Evolutionary conservation across 2,888 invertebrate genomes (phyloP), one percentile per base, ranked within the genome.

Genomic region (Drosophila testacea): DNA sequence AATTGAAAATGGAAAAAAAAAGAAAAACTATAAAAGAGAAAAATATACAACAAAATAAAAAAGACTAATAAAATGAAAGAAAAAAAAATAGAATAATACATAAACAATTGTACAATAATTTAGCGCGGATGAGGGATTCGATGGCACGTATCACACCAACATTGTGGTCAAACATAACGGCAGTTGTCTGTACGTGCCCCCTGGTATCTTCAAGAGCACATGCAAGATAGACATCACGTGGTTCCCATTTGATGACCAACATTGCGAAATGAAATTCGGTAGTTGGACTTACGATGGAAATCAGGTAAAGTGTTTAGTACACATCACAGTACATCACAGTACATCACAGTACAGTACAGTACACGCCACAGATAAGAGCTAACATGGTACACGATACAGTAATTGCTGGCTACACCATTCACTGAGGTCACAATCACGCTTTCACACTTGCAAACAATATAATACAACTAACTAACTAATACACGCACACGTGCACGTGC

Each of bases 161-260:
- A 98, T 99, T 95, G 98, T 99, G 94, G 98, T 99, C 94, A 96
- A 96, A 94, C 96, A 96, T 95, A 98, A 98, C 95, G 99, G 99
- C 94, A 96, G 96, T 95, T 98, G 98, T 95, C 96, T 98, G 94
- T 99, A 98, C 96, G 97, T 99, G 94, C 99, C 99, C 93, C 99
- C 99, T 93, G 99, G 99, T 94, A 99, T 99, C 95, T 98, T 99
- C 96, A 99, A 98, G 96, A 98, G 98, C 96, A 99, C 99, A 94
- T 99, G 99, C 96, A 98, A 98, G 95, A 99, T 99, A 95, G 98
- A 99, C 96, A 99, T 99, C 96, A 98, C 98, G 94, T 99, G 99
- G 99, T 99, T 99, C 95, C 99, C 99, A 94, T 99, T 99, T 95
- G 99, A 99, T 95, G 99, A 99, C 94, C 99, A 99, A 95, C 96